Base-by-base conservation (phyloP, 2,113 vertebrate genomes). In the Paralichthys olivaceus region DNA sequence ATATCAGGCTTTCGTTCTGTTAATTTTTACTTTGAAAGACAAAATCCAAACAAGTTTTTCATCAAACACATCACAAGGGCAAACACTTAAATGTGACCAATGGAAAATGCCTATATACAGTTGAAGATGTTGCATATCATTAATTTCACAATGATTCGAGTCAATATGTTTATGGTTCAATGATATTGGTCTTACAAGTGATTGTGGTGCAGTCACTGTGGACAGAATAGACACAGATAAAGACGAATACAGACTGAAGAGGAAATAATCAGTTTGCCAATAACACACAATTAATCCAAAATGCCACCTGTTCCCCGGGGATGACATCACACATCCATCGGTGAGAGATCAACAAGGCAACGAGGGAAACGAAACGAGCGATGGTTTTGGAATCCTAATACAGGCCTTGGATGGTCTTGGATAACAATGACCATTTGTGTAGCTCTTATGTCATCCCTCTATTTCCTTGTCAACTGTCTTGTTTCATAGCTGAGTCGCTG, bases 271-370 rank as follows among this genome's bases (percentile, higher is more conserved):
- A 45, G 4, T 67, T 72, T 65, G 73, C 73, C 83, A 84, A 75
- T 86, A 73, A 54, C 58, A 67, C 29, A 76, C 57, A 80, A 84
- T 83, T 78, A 71, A 80, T 68, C 20, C 54, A 51, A 84, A 77
- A 84, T 72, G 73, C 70, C 9, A 75, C 32, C 17, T 14, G 23
- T 61, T 80, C 68, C 68, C 23, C 4, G 12, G 7, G 22, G 20
- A 45, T 65, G 47, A 7, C 72, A 58, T 80, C 37, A 4, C 40
- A 68, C 62, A 61, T 80, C 63, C 47, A 78, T 75, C 4, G n/a
- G n/a, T 34, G 37, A 61, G 59, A 83, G 53, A 78, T 70, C 72
- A 84, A 78, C 45, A 72, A 77, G 49, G 13, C 43, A 63, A 77
- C 81, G 40, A 62, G 7, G 43, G 66, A 77, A 70, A 64, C 11